Percentiles rank a stretch among this genome's conserved stretches.
Evolutionary conservation across 1,140 invertebrate species (phyloP).

Genomic region (Eulimnadia texana): DNA sequence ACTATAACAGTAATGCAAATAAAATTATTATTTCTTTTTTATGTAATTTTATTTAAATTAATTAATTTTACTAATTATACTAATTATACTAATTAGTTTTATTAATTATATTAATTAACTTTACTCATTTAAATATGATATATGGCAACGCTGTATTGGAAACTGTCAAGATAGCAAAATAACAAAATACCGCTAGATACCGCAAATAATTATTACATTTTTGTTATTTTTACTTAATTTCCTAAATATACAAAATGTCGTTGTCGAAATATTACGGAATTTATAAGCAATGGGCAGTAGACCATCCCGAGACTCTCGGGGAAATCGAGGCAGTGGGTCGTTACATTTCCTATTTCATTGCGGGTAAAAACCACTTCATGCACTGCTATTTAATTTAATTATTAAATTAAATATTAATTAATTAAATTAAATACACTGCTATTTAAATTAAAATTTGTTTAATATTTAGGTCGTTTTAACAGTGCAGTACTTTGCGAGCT

Average conservation of each 20-base stretch:
- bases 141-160: background rate
- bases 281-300: constrained; percentile 6
- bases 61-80: too few species aligned
- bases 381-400: background rate
- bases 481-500: background rate
- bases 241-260: background rate
- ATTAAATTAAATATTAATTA: too few species aligned
- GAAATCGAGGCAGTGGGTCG: constrained; percentile 2
- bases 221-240: background rate
- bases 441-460: too few species aligned
- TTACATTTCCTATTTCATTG: constrained; percentile 4
- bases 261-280: background rate
- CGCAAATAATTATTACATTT: background rate
- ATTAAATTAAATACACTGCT: too few species aligned
- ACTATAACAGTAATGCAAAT: too few species aligned
- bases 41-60: too few species aligned
- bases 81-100: too few species aligned
- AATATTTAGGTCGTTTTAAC: background rate
- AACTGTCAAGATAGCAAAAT: background rate
- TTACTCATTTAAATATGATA: too few species aligned
- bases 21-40: too few species aligned
- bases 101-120: too few species aligned
- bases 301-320: background rate
- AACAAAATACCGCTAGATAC: background rate
- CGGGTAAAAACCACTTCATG: background rate